Evolutionary conservation across 2,113 vertebrate species (phyloP).

Genomic region (Paraplagusia blochii): DNA sequence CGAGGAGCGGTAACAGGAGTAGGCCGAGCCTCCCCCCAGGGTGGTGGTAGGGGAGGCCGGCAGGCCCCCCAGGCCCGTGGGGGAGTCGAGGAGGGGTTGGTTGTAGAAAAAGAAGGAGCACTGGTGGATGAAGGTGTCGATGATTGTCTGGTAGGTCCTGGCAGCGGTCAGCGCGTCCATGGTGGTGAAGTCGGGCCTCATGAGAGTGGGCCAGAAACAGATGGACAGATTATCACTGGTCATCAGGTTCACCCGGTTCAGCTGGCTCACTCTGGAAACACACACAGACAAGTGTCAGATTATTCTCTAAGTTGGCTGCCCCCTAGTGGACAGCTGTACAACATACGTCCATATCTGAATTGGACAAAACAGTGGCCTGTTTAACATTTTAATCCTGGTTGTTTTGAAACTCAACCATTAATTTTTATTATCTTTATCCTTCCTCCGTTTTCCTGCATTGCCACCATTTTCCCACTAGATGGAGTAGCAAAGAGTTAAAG

Average conservation of each 20-base stretch:
- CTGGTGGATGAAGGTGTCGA: slow-evolving; percentile 95
- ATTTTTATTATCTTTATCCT: too few species aligned
- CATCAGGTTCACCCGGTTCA: slow-evolving; percentile 90
- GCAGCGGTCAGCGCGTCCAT: slow-evolving; percentile 95
- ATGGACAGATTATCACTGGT: slow-evolving; percentile 96
- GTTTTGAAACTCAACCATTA: too few species aligned
- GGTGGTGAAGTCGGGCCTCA: slow-evolving; percentile 91
- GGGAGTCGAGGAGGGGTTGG: slow-evolving; percentile 82
- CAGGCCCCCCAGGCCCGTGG: slow-evolving; percentile 70
- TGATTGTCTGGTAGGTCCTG: slow-evolving; percentile 96
- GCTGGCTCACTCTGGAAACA: slow-evolving; percentile 84
- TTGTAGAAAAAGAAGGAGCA: slow-evolving; percentile 95
- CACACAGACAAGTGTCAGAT: background rate
- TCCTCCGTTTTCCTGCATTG: too few species aligned
- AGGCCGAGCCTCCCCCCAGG: slow-evolving; percentile 70
- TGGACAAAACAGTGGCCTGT: too few species aligned
- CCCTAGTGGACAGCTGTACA: too few species aligned
- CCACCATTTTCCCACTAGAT: too few species aligned
- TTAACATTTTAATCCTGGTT: too few species aligned
- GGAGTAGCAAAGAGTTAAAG: too few species aligned
- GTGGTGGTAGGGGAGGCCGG: slow-evolving; percentile 75
- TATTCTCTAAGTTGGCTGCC: too few species aligned
- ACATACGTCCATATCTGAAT: too few species aligned
- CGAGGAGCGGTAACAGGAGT: slow-evolving; percentile 72
- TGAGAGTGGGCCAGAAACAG: slow-evolving; percentile 96